phyloP scores from a whole-genome alignment of 2,113 vertebrate genomes.

The Poeciliopsis occidentalis region DNA sequence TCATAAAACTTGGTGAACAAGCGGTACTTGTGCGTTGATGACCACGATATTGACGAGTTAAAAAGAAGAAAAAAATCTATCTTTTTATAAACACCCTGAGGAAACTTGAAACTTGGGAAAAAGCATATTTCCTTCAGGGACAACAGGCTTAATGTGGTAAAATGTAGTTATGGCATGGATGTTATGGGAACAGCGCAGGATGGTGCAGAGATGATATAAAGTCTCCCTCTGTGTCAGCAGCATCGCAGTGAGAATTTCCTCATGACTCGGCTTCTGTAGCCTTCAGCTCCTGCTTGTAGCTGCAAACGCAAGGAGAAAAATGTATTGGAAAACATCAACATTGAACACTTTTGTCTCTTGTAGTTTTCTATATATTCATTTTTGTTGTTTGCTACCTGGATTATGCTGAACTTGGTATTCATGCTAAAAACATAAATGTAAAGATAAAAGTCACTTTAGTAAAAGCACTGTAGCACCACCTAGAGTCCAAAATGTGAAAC shows the following conservation, averaged over 20 bases:
- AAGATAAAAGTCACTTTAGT: neutral
- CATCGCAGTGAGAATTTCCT: slow-evolving; percentile 30
- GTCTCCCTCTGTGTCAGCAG: slow-evolving; percentile 63
- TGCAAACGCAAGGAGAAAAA: slow-evolving; percentile 44
- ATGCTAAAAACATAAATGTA: neutral
- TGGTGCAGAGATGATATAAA: slow-evolving; percentile 27
- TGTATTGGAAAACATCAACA: too few species aligned
- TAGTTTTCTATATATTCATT: too few species aligned
- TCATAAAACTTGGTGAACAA: slow-evolving; percentile 48
- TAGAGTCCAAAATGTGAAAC: neutral
- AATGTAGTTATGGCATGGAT: slow-evolving; percentile 55
- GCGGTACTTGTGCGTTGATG: slow-evolving; percentile 64
- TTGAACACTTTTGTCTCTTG: neutral
- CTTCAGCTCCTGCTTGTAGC: slow-evolving; percentile 86
- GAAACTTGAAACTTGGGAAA: slow-evolving; percentile 52
- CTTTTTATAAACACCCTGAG: slow-evolving; percentile 40
- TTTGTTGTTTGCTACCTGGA: too few species aligned
- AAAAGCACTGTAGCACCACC: neutral
- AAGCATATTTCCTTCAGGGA: slow-evolving; percentile 62
- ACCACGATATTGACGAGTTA: slow-evolving; percentile 45
- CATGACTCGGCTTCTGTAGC: slow-evolving; percentile 69
- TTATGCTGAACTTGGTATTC: too few species aligned
- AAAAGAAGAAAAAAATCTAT: slow-evolving; percentile 38
- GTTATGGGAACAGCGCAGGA: slow-evolving; percentile 42
- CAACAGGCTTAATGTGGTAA: slow-evolving; percentile 43